phyloP scores from a whole-genome alignment of 2,113 vertebrate genomes.

The Gasterosteus aculeatus region DNA sequence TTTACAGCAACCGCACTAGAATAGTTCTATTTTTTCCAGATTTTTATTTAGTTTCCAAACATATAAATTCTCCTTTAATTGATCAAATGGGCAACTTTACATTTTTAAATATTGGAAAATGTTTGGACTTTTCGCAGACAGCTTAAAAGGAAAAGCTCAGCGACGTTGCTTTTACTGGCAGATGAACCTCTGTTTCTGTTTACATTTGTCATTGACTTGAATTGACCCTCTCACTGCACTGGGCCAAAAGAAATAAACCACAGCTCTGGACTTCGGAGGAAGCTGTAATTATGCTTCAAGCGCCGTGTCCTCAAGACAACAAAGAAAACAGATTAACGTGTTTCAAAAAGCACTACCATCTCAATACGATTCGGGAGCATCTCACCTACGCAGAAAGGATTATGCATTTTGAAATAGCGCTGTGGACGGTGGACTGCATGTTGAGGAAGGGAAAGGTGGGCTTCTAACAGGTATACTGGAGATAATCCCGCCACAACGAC shows the following conservation, averaged over 20 bases:
- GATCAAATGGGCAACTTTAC: constrained; percentile 33
- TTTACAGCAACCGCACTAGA: constrained; percentile 51
- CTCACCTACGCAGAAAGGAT: background rate
- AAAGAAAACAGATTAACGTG: constrained; percentile 26
- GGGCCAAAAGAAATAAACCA: constrained; percentile 56
- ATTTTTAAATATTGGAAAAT: constrained; percentile 49
- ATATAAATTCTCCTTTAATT: constrained; percentile 38
- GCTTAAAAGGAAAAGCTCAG: constrained; percentile 32
- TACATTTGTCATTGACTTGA: constrained; percentile 42
- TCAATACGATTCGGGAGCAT: background rate
- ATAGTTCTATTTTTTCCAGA: constrained; percentile 30
- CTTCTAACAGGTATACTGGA: background rate
- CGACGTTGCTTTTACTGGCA: constrained; percentile 45
- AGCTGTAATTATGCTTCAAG: constrained; percentile 53
- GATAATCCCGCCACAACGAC: constrained; percentile 13
- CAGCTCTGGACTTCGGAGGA: constrained; percentile 43
- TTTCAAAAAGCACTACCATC: background rate
- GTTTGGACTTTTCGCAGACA: constrained; percentile 22
- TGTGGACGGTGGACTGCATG: constrained; percentile 4
- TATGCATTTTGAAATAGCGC: background rate
- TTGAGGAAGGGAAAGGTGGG: constrained; percentile 3
- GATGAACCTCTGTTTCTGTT: constrained; percentile 32
- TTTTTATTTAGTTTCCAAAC: constrained; percentile 50
- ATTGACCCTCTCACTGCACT: constrained; percentile 24
- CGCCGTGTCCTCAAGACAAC: constrained; percentile 15